Evolutionary conservation across 2,888 invertebrate genomes (phyloP), one percentile per base, ranked within the genome.

Genomic region (Hybos culiciformis): DNA sequence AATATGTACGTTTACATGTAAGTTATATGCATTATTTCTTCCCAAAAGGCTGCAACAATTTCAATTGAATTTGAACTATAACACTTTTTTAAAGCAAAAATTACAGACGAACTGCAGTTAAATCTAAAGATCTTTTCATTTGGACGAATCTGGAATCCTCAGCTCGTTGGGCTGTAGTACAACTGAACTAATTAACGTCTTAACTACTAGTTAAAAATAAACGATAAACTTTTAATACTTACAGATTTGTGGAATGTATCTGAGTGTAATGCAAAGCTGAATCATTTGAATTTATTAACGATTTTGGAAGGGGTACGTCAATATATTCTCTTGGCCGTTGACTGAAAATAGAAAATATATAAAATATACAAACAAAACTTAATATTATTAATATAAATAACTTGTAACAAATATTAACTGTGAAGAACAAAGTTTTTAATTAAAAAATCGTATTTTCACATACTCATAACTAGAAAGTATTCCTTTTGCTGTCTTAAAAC

Each of bases 201-300:
- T n/a, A n/a, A n/a, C n/a, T n/a, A n/a, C n/a, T n/a, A n/a, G n/a
- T n/a, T n/a, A n/a, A n/a, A n/a, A n/a, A n/a, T n/a, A n/a, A n/a
- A n/a, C n/a, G n/a, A n/a, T n/a, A n/a, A n/a, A 7, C n/a, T 31
- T 6, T 7, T 26, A n/a, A 17, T 40, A 44, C 49, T 48, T 46
- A 50, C 50, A 44, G 18, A 19, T 17, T 23, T 36, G 37, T 44
- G 21, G 14, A 53, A 2, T 71, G 68, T 41, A 70, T 62, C 47
- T 71, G 70, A 49, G 72, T 73, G 48, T 68, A 72, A 48, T 71
- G 68, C 41, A 72, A 66, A 50, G 36, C 19, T 14, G 36, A 29
- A 12, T 29, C 29, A 54, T 14, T 54, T 55, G 4, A 57, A 53
- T 51, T 61, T 63, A 24, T 58, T 56, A 33, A 66, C 59, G 66